These are phyloP conservation scores for Podarcis muralis DNA, from an alignment of 2,113 vertebrate species.

Conservation along the genomic window DNA sequence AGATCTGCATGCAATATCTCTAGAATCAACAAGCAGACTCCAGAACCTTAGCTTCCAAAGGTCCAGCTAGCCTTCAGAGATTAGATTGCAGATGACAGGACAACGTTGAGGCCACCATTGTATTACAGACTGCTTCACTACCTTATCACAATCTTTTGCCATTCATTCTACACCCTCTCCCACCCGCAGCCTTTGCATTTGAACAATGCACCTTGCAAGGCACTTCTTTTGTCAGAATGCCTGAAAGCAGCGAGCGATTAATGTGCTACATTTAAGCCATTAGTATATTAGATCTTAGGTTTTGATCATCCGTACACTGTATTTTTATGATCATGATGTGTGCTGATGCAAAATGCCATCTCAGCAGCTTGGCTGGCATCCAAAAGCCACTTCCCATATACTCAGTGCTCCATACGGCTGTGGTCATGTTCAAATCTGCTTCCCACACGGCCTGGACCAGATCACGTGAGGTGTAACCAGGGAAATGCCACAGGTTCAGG, in stretches of 20 bases:
- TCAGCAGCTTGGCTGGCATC: not conserved
- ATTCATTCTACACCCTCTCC: not conserved
- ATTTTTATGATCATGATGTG: not conserved
- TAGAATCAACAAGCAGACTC: not conserved
- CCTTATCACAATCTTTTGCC: not conserved
- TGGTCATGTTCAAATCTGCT: not conserved
- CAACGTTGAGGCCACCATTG: not conserved
- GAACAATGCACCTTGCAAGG: not conserved
- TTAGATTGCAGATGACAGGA: not conserved
- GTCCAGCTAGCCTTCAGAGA: not conserved
- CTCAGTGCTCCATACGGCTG: not conserved
- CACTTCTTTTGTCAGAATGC: not conserved
- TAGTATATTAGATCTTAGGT: slow-evolving; percentile 2
- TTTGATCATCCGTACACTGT: not conserved
- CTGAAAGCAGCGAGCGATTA: not conserved
- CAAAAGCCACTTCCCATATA: not conserved
- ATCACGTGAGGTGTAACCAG: not conserved
- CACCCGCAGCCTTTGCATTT: not conserved
- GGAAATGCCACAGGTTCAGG: not conserved
- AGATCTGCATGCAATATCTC: not conserved
- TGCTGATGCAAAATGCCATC: not conserved
- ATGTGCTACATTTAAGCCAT: not conserved
- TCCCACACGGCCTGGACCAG: not conserved
- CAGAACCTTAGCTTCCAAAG: not conserved
- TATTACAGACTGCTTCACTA: not conserved